Evolutionary conservation across 2,797 vertebrate genomes (phyloP).

Genomic region (Chelonia mydas): DNA sequence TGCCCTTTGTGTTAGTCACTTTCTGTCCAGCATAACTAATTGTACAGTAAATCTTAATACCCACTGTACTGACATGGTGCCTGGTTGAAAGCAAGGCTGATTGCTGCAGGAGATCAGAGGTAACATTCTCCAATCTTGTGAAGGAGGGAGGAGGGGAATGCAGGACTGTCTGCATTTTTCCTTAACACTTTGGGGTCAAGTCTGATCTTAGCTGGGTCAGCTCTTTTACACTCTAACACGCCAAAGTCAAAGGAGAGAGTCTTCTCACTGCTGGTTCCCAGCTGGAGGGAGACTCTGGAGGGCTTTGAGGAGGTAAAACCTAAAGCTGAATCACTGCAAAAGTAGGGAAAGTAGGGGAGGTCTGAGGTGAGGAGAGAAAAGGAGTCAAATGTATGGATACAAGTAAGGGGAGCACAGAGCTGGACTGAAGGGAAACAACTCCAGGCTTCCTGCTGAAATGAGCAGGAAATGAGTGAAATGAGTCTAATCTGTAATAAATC

Average conservation of each 20-base stretch:
- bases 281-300: not conserved
- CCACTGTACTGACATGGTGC: not conserved
- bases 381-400: rapidly evolving
- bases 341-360: rapidly evolving
- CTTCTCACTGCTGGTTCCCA: not conserved
- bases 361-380: rapidly evolving
- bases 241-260: conserved; percentile 87
- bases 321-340: rapidly evolving
- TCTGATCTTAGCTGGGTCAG: conserved; percentile 84
- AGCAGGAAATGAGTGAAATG: not conserved
- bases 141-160: conserved; percentile 26
- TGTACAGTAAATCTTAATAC: not conserved
- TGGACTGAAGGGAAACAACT: not conserved
- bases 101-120: conserved; percentile 38
- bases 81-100: not conserved
- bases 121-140: not conserved
- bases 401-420: not conserved
- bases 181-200: conserved; percentile 91
- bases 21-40: rapidly evolving
- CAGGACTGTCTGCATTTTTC: conserved; percentile 70
- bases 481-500: not conserved
- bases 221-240: conserved; percentile 88
- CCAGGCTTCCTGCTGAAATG: not conserved
- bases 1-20: rapidly evolving
- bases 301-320: not conserved